phyloP scores from a whole-genome alignment of 2,888 invertebrate species.

The Invenusta paracnida region DNA sequence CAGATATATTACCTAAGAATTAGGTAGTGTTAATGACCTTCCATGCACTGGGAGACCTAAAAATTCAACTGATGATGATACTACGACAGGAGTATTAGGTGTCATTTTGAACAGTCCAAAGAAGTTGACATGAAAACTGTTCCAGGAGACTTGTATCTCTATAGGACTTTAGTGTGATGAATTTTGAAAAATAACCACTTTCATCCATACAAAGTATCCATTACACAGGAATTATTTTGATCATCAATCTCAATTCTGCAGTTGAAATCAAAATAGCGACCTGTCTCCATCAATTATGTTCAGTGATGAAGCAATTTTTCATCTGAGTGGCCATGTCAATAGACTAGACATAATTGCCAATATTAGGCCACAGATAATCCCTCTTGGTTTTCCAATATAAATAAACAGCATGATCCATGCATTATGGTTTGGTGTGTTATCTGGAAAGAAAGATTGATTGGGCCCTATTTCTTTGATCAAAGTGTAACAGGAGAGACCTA shows the following conservation, averaged over 20 bases:
- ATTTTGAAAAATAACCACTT: constrained; percentile 9
- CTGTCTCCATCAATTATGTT: constrained; percentile 1
- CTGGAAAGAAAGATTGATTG: neutral
- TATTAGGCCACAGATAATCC: neutral
- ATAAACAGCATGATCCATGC: neutral
- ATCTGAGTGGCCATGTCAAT: neutral
- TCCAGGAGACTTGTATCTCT: neutral
- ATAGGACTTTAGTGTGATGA: neutral
- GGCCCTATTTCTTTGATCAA: neutral
- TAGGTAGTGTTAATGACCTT: neutral
- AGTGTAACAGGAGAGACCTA: neutral
- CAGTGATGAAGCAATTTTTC: constrained; percentile 12
- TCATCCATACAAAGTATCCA: neutral
- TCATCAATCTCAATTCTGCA: neutral
- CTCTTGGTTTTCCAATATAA: neutral
- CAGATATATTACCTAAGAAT: neutral
- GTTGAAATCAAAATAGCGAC: neutral
- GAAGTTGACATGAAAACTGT: neutral
- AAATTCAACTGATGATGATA: neutral
- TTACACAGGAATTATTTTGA: neutral
- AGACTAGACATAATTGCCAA: neutral
- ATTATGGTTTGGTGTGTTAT: constrained; percentile 14
- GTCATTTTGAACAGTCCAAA: neutral
- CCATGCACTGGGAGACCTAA: neutral
- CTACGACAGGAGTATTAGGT: neutral